Base-by-base conservation (phyloP, 2,888 invertebrate species). In the Sinodicranocentrus sp. region DNA sequence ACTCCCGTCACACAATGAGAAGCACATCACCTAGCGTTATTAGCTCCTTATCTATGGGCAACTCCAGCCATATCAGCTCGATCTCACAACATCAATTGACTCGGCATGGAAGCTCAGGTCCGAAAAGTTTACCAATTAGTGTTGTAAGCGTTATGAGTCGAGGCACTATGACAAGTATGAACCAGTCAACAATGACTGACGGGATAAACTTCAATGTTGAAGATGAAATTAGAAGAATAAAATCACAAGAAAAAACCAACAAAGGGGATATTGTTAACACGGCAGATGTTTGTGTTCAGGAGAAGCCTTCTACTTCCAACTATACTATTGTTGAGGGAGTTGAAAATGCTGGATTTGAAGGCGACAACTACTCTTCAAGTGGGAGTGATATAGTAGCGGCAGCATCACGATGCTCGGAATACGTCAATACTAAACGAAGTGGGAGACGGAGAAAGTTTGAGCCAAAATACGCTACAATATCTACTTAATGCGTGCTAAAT, bases 91-190 rank as follows among this genome's bases (percentile, higher is more conserved):
- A 70, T 61, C 61, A 52, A 17, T 48, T 71, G 17, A 26, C 17
- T 33, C 21, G 71, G 2, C 82, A 82, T 33, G 48, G 48, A n/a
- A 65, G 73, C 33, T 15, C 23, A 5, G 65, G 71, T 23, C 84
- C 86, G 0, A 86, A 86, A 82, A 86, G 85, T 72, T 61, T 86
- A 23, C 80, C 79, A 2, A 26, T 75, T 17, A 86, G 86, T 33
- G 73, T 85, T 33, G 77, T 86, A 10, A 84, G 84, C 39, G 77
- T 80, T 19, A 80, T 78, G 76, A 86, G 86, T 23, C 61, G 84
- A 68, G 84, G 79, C 0, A 86, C 86, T 1, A 86, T 86, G 86
- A 85, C 85, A 0, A 80, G 76, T 10, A 57, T 39, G 2, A 79
- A 84, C 21, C 80, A 86, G 39, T 71, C 61, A 13, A 86, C 84